Conservation (phyloP, 2,888 invertebrate genomes). For the Dexiosoma caninum region DNA sequence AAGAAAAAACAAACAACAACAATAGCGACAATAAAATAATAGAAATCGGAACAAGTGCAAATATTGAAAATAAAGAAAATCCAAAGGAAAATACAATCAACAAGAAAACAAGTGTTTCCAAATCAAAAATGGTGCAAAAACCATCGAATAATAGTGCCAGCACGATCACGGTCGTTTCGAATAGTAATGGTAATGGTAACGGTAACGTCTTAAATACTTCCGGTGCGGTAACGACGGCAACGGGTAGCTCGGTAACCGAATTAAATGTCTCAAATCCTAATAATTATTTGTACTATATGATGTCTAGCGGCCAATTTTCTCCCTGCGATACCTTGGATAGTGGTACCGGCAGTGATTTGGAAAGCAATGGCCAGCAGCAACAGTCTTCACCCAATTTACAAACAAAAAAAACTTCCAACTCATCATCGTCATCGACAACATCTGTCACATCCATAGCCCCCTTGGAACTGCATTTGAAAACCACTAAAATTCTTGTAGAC, state of each 20-base stretch:
- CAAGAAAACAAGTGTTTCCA: slow-evolving; percentile 13
- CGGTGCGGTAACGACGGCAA: slow-evolving; percentile 7
- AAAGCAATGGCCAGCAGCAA: slow-evolving; percentile 77
- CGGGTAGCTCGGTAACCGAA: slow-evolving; percentile 69
- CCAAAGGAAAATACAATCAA: slow-evolving; percentile 26
- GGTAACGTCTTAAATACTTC: slow-evolving; percentile 19
- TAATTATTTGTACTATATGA: slow-evolving; percentile 78
- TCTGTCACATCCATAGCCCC: slow-evolving; percentile 65
- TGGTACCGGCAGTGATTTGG: slow-evolving; percentile 90
- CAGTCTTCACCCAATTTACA: slow-evolving; percentile 77
- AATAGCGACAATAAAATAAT: not conserved
- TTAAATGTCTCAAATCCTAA: slow-evolving; percentile 70
- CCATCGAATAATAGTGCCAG: slow-evolving; percentile 53
- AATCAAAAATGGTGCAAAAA: slow-evolving; percentile 66
- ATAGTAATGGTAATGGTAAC: slow-evolving; percentile 2
- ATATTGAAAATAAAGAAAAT: slow-evolving; percentile 33
- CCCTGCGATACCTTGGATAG: slow-evolving; percentile 89
- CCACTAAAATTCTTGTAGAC: slow-evolving; percentile 71
- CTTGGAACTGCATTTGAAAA: slow-evolving; percentile 76
- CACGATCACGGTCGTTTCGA: slow-evolving; percentile 40
- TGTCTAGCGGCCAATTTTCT: slow-evolving; percentile 90
- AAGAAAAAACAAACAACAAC: slow-evolving; percentile 5
- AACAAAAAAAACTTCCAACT: slow-evolving; percentile 25
- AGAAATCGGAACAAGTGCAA: slow-evolving; percentile 41
- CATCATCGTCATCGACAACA: slow-evolving; percentile 12